Conservation (phyloP, 1,140 invertebrate genomes). For the Gonioctena quinquepunctata region DNA sequence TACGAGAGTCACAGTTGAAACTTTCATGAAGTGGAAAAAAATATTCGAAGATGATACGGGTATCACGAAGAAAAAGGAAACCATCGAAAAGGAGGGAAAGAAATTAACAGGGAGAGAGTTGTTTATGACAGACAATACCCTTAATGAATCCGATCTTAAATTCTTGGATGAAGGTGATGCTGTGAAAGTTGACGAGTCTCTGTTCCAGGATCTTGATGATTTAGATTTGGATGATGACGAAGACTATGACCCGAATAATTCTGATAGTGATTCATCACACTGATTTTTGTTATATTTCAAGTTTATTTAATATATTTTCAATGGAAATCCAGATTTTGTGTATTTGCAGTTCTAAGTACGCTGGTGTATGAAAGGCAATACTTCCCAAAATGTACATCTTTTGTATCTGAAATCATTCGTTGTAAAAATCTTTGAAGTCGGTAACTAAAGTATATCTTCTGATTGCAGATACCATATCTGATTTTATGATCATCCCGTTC, state of each 20-base stretch:
- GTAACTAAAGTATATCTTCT: too few relatives aligned
- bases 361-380: too few relatives aligned
- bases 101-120: conserved; percentile 86
- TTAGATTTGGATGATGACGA: conserved; percentile 80
- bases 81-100: conserved; percentile 70
- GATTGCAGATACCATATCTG: too few relatives aligned
- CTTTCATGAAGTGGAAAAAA: conserved; percentile 93
- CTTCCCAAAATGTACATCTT: too few relatives aligned
- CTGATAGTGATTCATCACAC: conserved; percentile 28
- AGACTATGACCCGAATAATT: conserved; percentile 55
- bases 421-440: too few relatives aligned
- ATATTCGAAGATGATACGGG: conserved; percentile 91
- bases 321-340: too few relatives aligned
- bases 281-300: conserved; percentile 6
- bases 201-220: conserved; percentile 92
- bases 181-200: conserved; percentile 91
- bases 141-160: conserved; percentile 94
- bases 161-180: conserved; percentile 90
- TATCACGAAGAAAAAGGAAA: conserved; percentile 72
- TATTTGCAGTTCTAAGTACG: too few relatives aligned
- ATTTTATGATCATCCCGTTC: too few relatives aligned
- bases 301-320: background rate
- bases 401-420: too few relatives aligned
- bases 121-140: conserved; percentile 88
- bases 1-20: conserved; percentile 91